Base-by-base conservation (phyloP, 35 echinoderm and acorn worm species). In the Diadema setosum region DNA sequence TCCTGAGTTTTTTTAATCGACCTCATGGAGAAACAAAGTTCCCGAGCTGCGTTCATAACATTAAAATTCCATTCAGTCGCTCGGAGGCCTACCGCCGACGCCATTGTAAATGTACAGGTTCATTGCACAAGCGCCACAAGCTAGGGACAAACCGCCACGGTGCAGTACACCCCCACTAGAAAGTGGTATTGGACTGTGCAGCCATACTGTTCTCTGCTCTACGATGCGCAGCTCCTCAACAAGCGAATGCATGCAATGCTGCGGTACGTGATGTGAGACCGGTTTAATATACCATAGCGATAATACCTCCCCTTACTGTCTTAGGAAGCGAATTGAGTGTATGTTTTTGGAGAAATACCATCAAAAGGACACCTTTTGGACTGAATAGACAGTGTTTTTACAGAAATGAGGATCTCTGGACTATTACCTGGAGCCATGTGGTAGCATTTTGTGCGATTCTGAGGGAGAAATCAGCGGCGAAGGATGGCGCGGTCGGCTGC, bases 391-490 rank as follows among this genome's bases (percentile, higher is more conserved):
- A 67, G 73, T 14, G 5, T 41, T 42, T 78, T 42, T 26, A 78
- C 9, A 44, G 73, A 78, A 78, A 78, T 78, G 73, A 78, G 73
- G 73, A 78, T 78, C 73, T 78, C 24, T 43, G 37, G 73, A 78
- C 37, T 78, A 78, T 78, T 78, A 78, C 73, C n/a, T 78, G 73
- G 73, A 78, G 73, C 73, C 36, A 78, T 78, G 73, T 78, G 73
- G 73, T 78, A 78, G 73, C 73, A 44, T 39, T 78, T 78, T 36
- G 35, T 78, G 73, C 40, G 37, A 35, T 35, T 78, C 40, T 42
- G 73, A 78, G 73, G 73, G 73, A 78, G 40, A 78, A 42, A 35
- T 43, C 21, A 78, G 15, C 24, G 27, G 34, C 35, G 14, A 78
- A 78, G 9, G 35, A 78, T 78, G 73, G 73, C 73, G 35, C 29